Evolutionary conservation across 2,113 vertebrate genomes (phyloP).

Genomic region (Erythrocercus mccallii): DNA sequence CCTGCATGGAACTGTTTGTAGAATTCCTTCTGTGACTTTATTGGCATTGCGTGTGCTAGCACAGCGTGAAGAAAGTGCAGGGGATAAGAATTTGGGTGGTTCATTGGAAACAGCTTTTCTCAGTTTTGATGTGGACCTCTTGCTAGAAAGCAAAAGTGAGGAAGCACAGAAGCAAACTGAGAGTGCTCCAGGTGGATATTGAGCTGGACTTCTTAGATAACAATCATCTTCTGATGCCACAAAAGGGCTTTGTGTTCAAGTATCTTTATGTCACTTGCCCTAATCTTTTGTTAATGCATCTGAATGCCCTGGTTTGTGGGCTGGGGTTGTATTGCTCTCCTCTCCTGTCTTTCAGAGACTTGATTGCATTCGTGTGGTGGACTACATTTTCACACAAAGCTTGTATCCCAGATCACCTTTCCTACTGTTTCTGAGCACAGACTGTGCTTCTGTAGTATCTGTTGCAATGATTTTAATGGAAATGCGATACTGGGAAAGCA

Average conservation of each 20-base stretch:
- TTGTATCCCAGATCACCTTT: conserved; percentile 21
- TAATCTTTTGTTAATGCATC: not conserved
- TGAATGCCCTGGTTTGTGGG: conserved; percentile 11
- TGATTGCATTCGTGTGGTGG: not conserved
- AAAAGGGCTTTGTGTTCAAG: conserved; percentile 47
- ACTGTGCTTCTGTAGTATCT: conserved; percentile 22
- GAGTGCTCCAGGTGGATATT: not conserved
- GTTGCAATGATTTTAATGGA: conserved; percentile 36
- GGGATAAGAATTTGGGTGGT: not conserved
- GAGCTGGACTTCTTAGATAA: conserved; percentile 36
- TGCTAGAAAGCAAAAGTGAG: not conserved
- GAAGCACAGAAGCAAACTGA: not conserved
- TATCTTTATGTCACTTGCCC: not conserved
- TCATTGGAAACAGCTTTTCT: not conserved
- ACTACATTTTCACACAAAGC: conserved; percentile 17
- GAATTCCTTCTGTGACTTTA: not conserved
- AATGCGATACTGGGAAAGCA: not conserved
- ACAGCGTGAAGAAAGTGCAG: not conserved
- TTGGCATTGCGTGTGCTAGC: not conserved
- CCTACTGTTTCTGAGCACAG: not conserved
- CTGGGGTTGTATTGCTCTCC: conserved; percentile 8
- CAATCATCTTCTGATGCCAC: conserved; percentile 17
- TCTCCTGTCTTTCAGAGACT: not conserved
- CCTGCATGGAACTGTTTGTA: not conserved
- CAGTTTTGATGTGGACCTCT: not conserved